Conservation (phyloP, 2,113 vertebrate species). For the Corythaeola cristata region DNA sequence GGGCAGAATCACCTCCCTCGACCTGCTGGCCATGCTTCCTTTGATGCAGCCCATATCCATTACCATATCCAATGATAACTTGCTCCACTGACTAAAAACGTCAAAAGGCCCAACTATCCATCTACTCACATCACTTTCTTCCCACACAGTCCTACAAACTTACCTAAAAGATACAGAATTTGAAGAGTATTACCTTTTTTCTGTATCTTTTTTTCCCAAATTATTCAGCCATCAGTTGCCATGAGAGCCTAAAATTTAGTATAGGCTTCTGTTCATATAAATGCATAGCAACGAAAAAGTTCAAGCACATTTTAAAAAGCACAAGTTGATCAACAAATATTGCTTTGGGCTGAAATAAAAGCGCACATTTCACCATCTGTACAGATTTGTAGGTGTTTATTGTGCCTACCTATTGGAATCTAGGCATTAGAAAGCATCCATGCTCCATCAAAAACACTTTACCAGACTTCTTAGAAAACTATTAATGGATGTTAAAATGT, state of each 20-base stretch:
- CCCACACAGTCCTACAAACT: not conserved
- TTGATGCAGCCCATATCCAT: too few species aligned
- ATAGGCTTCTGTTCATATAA: not conserved
- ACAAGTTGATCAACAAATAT: not conserved
- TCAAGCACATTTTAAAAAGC: not conserved
- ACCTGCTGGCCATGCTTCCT: too few species aligned
- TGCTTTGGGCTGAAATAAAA: not conserved
- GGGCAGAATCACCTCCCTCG: too few species aligned
- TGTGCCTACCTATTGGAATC: not conserved
- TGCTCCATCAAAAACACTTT: not conserved
- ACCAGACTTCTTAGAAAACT: not conserved
- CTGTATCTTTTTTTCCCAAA: not conserved
- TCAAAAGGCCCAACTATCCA: not conserved
- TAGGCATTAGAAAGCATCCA: not conserved
- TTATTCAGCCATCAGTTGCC: not conserved
- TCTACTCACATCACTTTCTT: not conserved
- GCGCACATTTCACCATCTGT: not conserved
- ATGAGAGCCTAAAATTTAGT: not conserved
- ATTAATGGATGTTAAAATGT: not conserved
- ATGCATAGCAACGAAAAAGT: not conserved
- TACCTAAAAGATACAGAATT: not conserved
- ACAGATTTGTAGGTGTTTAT: not conserved
- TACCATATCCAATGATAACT: not conserved
- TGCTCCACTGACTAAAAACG: not conserved
- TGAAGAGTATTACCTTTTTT: not conserved